These are phyloP conservation scores for Pterois miles DNA, from an alignment of 2,797 vertebrate species.

Conservation along the genomic window DNA sequence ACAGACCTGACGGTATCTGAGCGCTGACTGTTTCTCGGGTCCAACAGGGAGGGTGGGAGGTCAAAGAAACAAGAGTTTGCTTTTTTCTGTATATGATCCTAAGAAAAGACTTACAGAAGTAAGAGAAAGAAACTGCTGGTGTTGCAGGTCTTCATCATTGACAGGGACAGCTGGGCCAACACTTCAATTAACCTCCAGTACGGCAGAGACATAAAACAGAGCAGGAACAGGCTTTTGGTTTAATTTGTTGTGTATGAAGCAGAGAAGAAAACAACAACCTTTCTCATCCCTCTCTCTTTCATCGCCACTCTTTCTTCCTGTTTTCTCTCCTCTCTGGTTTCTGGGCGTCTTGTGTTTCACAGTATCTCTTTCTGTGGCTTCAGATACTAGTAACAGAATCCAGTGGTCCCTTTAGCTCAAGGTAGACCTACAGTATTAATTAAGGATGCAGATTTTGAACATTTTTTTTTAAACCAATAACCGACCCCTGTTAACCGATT, in stretches of 20 bases:
- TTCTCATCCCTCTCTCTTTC: neutral
- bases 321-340: neutral
- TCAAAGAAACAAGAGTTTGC: neutral
- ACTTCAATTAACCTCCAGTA: constrained; percentile 36
- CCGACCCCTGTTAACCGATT: too few relatives aligned
- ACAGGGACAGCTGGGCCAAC: neutral
- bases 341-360: neutral
- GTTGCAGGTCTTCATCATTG: constrained; percentile 2
- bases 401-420: neutral
- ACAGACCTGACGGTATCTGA: neutral
- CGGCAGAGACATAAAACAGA: constrained; percentile 23
- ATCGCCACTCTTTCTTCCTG: neutral
- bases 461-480: too few relatives aligned
- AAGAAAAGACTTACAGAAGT: neutral
- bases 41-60: neutral
- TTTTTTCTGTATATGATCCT: neutral
- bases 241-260: constrained; percentile 9
- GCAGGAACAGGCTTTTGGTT: constrained; percentile 2
- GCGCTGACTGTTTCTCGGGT: neutral
- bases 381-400: neutral
- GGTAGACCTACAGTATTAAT: neutral
- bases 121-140: constrained; percentile 8
- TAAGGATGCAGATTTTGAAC: too few relatives aligned
- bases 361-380: neutral
- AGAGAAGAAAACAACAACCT: neutral